Conservation (phyloP, 2,113 vertebrate genomes). For the Balaeniceps rex region DNA sequence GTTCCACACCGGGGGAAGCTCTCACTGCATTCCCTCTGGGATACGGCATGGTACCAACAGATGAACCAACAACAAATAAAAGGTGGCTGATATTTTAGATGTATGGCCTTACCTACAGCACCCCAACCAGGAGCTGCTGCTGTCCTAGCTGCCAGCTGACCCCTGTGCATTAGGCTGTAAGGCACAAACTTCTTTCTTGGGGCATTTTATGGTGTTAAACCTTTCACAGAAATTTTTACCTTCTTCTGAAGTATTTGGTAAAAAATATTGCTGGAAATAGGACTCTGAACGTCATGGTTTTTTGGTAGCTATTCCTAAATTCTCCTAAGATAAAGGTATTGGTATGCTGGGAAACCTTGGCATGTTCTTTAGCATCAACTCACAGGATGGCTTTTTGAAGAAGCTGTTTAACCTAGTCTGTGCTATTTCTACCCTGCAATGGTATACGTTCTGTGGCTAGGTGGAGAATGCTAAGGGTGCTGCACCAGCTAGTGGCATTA, state of each 20-base stretch:
- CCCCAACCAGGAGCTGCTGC: not conserved
- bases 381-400: not conserved
- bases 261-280: not conserved
- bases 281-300: not conserved
- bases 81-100: not conserved
- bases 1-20: not conserved
- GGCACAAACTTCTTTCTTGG: not conserved
- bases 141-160: not conserved
- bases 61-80: not conserved
- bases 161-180: not conserved
- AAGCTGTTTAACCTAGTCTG: not conserved
- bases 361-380: fast-evolving
- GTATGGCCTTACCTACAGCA: not conserved
- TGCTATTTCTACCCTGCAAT: not conserved
- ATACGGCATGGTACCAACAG: not conserved
- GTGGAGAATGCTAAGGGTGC: not conserved
- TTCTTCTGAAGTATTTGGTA: not conserved
- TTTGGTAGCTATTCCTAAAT: not conserved
- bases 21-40: not conserved
- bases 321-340: not conserved
- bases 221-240: not conserved
- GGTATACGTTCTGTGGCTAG: fast-evolving
- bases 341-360: not conserved
- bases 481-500: not conserved
- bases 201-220: not conserved